phyloP scores from a whole-genome alignment of 1,140 invertebrate genomes.

The Brachionus paranguensis region DNA sequence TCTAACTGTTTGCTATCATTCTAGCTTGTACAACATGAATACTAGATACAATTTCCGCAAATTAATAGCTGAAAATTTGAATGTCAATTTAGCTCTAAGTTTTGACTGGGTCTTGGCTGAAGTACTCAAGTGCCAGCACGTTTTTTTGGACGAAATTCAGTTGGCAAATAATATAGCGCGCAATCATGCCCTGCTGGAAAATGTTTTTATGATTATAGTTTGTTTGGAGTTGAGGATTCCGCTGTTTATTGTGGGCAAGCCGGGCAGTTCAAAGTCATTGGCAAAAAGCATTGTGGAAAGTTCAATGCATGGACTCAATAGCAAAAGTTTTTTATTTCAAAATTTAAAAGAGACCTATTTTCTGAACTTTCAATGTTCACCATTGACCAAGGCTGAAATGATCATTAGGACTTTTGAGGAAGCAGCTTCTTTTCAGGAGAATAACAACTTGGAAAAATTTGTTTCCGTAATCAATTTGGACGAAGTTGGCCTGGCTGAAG shows the following conservation, averaged over 20 bases:
- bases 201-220: conserved; percentile 50
- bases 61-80: conserved; percentile 40
- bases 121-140: conserved; percentile 45
- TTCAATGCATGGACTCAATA: conserved; percentile 47
- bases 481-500: conserved; percentile 50
- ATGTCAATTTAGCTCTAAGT: conserved; percentile 39
- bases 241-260: conserved; percentile 50
- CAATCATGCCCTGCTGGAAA: conserved; percentile 50
- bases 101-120: conserved; percentile 15
- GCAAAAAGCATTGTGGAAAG: conserved; percentile 48
- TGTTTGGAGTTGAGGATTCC: conserved; percentile 49
- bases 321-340: conserved; percentile 44
- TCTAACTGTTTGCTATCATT: conserved; percentile 48
- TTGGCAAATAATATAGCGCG: conserved; percentile 47
- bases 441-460: conserved; percentile 46
- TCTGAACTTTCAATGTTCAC: conserved; percentile 51
- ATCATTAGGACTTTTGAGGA: conserved; percentile 48
- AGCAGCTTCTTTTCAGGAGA: conserved; percentile 47
- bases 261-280: conserved; percentile 51
- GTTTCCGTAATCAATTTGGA: conserved; percentile 50
- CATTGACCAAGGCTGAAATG: conserved; percentile 48
- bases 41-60: background rate
- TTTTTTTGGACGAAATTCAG: conserved; percentile 46
- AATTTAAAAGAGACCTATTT: conserved; percentile 45
- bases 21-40: conserved; percentile 42